Evolutionary conservation across 2,797 vertebrate genomes (phyloP).

Genomic region (Neoniphon sammara): DNA sequence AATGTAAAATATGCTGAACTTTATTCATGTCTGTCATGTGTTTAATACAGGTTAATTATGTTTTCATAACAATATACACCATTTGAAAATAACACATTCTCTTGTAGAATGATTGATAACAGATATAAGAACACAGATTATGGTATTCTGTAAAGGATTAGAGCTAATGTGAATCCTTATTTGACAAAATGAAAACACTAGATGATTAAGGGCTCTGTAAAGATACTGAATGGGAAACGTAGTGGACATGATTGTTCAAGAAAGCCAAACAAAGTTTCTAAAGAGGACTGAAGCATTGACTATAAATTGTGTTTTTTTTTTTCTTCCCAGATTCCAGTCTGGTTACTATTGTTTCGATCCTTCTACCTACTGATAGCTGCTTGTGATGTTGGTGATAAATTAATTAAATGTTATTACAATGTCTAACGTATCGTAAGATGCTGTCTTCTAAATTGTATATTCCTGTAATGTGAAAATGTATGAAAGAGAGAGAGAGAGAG

Average conservation of each 20-base stretch:
- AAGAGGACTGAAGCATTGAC: no score
- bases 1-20: no score
- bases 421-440: neutral
- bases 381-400: no score
- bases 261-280: no score
- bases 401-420: no score
- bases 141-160: neutral
- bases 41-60: no score
- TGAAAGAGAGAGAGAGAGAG: neutral
- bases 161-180: no score
- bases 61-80: neutral
- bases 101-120: neutral
- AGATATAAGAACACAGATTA: neutral
- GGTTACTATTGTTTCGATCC: neutral
- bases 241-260: no score
- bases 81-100: neutral
- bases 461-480: constrained; percentile 2
- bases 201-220: no score
- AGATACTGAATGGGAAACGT: no score
- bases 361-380: neutral
- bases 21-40: no score
- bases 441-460: neutral
- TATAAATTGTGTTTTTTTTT: neutral
- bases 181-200: no score
- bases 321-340: neutral